These are phyloP conservation scores for Cartodere bifasciata DNA, from an alignment of 2,888 invertebrate genomes.

Conservation along the genomic window DNA sequence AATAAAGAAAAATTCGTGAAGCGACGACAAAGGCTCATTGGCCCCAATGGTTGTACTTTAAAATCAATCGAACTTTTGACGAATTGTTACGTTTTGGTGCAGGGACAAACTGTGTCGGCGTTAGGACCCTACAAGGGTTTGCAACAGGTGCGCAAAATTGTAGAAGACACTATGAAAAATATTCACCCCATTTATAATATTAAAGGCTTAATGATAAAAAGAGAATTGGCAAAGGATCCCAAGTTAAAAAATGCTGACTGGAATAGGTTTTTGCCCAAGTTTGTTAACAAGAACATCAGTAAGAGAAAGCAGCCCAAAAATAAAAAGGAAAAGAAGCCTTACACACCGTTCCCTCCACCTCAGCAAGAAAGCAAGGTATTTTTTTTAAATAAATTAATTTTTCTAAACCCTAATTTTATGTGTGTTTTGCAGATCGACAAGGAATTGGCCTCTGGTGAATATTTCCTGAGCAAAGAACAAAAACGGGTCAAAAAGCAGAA, in stretches of 20 bases:
- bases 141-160: constrained; percentile 75
- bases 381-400: constrained; percentile 1
- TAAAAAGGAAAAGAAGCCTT: constrained; percentile 81
- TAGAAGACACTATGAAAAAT: constrained; percentile 96
- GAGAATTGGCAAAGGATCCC: constrained; percentile 88
- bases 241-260: constrained; percentile 86
- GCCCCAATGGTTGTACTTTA: constrained; percentile 94
- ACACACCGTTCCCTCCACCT: constrained; percentile 96
- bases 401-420: not conserved
- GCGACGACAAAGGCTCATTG: constrained; percentile 85
- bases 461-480: constrained; percentile 83
- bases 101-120: constrained; percentile 93
- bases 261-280: constrained; percentile 93
- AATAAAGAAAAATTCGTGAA: constrained; percentile 94
- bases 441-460: constrained; percentile 90
- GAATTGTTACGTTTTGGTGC: constrained; percentile 90
- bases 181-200: constrained; percentile 98
- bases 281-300: constrained; percentile 73
- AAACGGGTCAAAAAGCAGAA: constrained; percentile 56
- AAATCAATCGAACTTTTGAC: constrained; percentile 95
- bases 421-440: constrained; percentile 54
- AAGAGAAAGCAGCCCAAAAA: constrained; percentile 81
- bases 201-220: constrained; percentile 93
- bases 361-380: constrained; percentile 77
- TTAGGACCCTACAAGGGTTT: constrained; percentile 92